These are phyloP conservation scores for Pao palembangensis DNA, from an alignment of 2,113 vertebrate genomes.

Conservation along the genomic window DNA sequence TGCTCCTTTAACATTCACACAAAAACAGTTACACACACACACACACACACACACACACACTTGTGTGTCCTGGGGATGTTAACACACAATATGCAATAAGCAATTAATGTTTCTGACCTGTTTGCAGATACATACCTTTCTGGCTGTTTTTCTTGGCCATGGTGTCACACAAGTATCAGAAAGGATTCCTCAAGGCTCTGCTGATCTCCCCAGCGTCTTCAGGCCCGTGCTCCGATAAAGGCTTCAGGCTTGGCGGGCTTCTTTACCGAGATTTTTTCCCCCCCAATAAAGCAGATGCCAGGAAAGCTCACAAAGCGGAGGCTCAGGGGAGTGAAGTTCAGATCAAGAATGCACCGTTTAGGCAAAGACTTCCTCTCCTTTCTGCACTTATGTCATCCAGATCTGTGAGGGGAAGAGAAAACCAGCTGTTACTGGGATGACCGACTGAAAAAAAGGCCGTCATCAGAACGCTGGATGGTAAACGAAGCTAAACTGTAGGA, in stretches of 20 bases:
- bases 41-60: neutral
- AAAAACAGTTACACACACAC: constrained; percentile 1
- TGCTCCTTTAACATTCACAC: neutral
- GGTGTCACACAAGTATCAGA: constrained; percentile 19
- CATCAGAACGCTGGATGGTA: neutral
- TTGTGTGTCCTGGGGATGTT: neutral
- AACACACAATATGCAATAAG: neutral
- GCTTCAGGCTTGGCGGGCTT: neutral
- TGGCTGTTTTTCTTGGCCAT: constrained; percentile 78
- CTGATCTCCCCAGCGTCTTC: constrained; percentile 9
- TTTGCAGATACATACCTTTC: constrained; percentile 60
- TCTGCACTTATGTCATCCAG: constrained; percentile 17
- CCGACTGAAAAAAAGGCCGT: neutral
- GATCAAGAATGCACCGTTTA: constrained; percentile 33
- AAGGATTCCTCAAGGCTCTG: constrained; percentile 8
- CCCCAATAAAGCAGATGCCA: constrained; percentile 23
- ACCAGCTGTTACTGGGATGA: neutral
- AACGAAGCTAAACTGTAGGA: neutral
- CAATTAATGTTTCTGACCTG: too few relatives aligned
- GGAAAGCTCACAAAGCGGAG: constrained; percentile 30
- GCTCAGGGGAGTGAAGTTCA: constrained; percentile 29
- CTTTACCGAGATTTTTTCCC: constrained; percentile 5
- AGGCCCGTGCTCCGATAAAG: constrained; percentile 3
- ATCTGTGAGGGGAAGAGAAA: constrained; percentile 15
- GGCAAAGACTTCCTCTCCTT: constrained; percentile 21